Base-by-base conservation (phyloP, 2,113 vertebrate genomes). In the Hippopotamus amphibius region DNA sequence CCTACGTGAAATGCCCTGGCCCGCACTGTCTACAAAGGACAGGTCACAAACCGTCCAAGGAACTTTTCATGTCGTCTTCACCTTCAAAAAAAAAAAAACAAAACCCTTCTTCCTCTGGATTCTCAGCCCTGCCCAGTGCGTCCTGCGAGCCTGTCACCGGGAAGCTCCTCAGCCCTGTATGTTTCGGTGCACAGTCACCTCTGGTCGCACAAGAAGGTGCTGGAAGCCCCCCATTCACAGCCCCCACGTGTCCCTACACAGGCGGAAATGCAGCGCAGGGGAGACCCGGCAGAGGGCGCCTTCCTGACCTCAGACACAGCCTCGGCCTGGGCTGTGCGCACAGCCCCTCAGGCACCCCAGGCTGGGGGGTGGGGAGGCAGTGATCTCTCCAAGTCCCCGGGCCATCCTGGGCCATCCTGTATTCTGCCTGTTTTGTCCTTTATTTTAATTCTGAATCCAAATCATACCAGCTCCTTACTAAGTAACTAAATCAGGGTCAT, bases 401-500 rank as follows among this genome's bases (percentile, higher is more conserved):
- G 71, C 83, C 66, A 74, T 53, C 28, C 13, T 5, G 66, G 90
- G 68, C 55, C 83, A 15, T 9, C 33, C 21, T 22, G 30, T 21
- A 26, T 37, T 37, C 95, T 50, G 63, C 37, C 77, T 77, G 41
- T 30, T 30, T 6, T 88, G 85, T 46, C 61, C 72, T 92, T 93
- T 61, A 57, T 92, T 86, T 80, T 97, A 61, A 77, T 83, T 97
- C 55, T 88, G 57, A 82, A 68, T 66, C 93, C 77, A 93, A 94
- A 53, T 59, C 80, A 65, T 55, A 55, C n/a, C 7, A 41, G 22
- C 48, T 65, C 65, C 68, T 87, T 87, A 61, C 74, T 89, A 19
- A 84, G 66, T 63, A 71, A 79, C 13, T 21, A 53, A 93, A 94
- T 96, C 90, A 53, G 80, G 97, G 97, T 97, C 95, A 94, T 55